Evolutionary conservation across 1,140 invertebrate genomes (phyloP), one percentile per base, ranked within the genome.

Genomic region (Drosophila mayri): DNA sequence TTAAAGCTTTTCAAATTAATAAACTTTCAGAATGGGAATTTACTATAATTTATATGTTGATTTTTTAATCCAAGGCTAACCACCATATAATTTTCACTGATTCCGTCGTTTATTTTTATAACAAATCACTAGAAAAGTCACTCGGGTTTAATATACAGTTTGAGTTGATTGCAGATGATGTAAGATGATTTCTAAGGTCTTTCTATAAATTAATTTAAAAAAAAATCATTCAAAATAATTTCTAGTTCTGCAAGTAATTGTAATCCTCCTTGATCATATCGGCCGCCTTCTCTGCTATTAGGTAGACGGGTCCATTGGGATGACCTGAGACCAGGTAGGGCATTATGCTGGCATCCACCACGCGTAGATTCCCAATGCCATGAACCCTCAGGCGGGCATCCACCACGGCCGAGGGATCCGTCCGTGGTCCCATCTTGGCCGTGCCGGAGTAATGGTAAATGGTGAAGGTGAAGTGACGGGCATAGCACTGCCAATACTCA

Each of bases 381-480:
- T 96, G 94, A 0, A 97, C 96, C 74, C 93, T 93, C 43, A 97
- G 91, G 73, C 94, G 94, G 1, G 95, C 94, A 93, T 96, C 95
- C 1, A 97, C 96, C 2, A 97, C 96, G 3, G 96, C 95, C 0
- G 93, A 93, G 20, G 93, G 93, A 92, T 97, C 96, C 14, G 73
- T 92, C 7, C 75, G 52, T 0, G 95, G 94, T 0, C 97, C 97
- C 97, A 98, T 98, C 93, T 97, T 97, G 85, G 96, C 97, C 0
- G 97, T 97, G 0, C 97, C 96, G 12, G 95, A 94, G n/a, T 95
- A 95, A 91, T 98, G 97, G 81, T 96, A 97, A 46, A 97, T 95
- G 1, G 95, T 96, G n/a, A 95, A 93, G 1, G 96, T 96, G n/a
- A 96, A 94, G 50, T 95, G 93, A 25, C 94, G 93, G 1, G 94